phyloP scores from a whole-genome alignment of 2,797 vertebrate genomes.

The Sciurus vulgaris region DNA sequence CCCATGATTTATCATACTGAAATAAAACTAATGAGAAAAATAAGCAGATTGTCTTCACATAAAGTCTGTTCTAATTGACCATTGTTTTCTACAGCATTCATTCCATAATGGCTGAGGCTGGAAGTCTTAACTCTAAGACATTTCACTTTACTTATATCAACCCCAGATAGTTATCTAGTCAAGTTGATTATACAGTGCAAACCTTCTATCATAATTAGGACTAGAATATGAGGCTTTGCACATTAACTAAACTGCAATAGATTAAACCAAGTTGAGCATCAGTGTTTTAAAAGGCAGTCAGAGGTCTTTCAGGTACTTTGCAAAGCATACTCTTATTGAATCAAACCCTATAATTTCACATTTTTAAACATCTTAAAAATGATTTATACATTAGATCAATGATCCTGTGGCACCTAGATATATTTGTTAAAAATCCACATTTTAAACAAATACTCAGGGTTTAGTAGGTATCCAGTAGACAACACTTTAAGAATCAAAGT shows the following conservation, averaged over 20 bases:
- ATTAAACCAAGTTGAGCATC: background rate
- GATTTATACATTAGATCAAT: background rate
- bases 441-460: background rate
- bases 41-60: background rate
- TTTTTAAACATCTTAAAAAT: background rate
- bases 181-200: conserved; percentile 9
- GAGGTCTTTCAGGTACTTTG: background rate
- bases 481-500: background rate
- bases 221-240: conserved; percentile 45
- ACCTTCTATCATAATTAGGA: conserved; percentile 48
- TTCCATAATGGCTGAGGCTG: background rate
- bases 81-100: background rate
- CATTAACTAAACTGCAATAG: conserved; percentile 61
- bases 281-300: background rate
- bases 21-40: conserved; percentile 56
- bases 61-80: background rate
- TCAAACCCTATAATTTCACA: background rate
- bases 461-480: background rate
- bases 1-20: conserved; percentile 7
- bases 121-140: background rate
- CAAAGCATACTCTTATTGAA: background rate
- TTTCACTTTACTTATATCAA: background rate
- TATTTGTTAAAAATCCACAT: background rate
- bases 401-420: background rate
- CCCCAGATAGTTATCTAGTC: background rate